Evolutionary conservation across 2,113 vertebrate genomes (phyloP), one percentile per base, ranked within the genome.

Genomic region (Gambusia holbrooki): DNA sequence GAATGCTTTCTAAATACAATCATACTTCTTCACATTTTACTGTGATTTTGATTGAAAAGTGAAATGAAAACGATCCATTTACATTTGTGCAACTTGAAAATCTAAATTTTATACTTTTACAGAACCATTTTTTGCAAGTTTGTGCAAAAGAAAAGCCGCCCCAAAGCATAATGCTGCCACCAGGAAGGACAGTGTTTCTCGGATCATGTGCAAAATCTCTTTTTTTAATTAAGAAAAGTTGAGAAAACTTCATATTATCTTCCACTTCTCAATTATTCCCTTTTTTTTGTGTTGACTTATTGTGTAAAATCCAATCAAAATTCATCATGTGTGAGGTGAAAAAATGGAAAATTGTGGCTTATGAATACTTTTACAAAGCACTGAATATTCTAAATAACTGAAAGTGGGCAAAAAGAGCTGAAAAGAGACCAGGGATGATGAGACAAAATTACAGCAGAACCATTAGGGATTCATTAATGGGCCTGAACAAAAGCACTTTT

Each of bases 381-480:
- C 40, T 42, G 17, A 48, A 48, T 48, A 6, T 48, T 25, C 51
- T 58, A 58, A 25, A 9, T 19, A n/a, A 58, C 22, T 58, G 25
- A 58, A 58, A 58, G 22, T 25, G 51, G 25, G 25, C 51, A 22
- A 29, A 35, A 48, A 37, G 15, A 62, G 9, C 51, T 19, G 15
- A 64, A 9, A 3, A 65, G 13, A 63, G 29, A 40, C 4, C 60
- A 32, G 37, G 30, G 12, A 1, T 15, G 54, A 37, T n/a, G 42
- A 74, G 54, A 42, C n/a, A 19, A 40, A 40, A 75, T 22, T 33
- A 74, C 35, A 64, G 51, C 51, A 58, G 51, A 58, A 58, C 28
- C 74, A 79, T 81, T 68, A 79, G n/a, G 72, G 10, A 19, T 3
- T 30, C 13, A 3, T 58, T 83, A 89, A 83, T 81, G 81, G 77